These are phyloP conservation scores for Phylloscopus collybita DNA, from an alignment of 2,797 vertebrate genomes.

Conservation along the genomic window DNA sequence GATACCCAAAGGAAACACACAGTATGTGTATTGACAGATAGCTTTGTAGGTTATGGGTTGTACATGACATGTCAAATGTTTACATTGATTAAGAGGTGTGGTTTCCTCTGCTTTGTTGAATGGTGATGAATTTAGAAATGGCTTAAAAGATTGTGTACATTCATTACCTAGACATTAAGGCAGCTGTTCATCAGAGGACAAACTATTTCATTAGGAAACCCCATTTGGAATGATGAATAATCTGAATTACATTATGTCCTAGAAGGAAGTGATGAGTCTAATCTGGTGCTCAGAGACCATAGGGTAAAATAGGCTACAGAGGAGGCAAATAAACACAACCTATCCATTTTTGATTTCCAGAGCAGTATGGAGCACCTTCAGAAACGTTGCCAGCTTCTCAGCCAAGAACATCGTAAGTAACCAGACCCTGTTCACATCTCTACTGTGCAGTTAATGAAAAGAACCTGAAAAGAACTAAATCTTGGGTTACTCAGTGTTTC, in stretches of 20 bases:
- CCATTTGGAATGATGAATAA: neutral
- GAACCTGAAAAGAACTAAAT: neutral
- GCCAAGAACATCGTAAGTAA: slow-evolving; percentile 85
- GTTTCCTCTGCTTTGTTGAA: neutral
- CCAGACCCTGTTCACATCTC: neutral
- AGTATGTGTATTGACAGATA: neutral
- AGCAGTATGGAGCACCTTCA: slow-evolving; percentile 75
- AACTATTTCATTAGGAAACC: neutral
- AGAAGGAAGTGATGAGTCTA: neutral
- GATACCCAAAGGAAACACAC: neutral
- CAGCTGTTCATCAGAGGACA: neutral
- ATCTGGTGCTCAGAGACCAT: neutral
- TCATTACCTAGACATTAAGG: neutral
- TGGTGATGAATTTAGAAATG: neutral
- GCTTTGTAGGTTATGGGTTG: neutral
- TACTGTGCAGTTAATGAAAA: neutral
- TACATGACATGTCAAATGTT: neutral
- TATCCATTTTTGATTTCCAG: slow-evolving; percentile 68
- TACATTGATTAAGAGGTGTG: neutral
- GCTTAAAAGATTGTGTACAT: neutral
- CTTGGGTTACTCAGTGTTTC: neutral
- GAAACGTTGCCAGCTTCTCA: slow-evolving; percentile 73
- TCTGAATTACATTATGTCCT: neutral
- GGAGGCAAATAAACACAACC: neutral
- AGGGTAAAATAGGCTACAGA: neutral